Evolutionary conservation across 2,797 vertebrate genomes (phyloP).

Genomic region (Taenioides sp.): DNA sequence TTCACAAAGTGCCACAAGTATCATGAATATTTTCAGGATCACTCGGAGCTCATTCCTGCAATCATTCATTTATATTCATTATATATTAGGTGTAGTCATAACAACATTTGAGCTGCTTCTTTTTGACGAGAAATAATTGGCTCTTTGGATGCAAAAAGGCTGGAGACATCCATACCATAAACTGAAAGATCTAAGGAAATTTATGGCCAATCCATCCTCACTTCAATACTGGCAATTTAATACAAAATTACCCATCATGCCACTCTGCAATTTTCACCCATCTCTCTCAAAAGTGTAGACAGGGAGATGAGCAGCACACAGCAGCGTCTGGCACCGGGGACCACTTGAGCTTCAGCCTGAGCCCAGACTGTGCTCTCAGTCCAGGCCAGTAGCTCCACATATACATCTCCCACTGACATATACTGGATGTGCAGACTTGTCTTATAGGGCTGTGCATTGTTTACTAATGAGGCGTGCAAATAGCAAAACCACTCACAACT

Average conservation of each 20-base stretch:
- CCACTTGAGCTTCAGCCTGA: neutral
- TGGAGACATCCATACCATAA: neutral
- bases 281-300: slow-evolving; percentile 6
- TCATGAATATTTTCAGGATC: too few relatives aligned
- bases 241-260: neutral
- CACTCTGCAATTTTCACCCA: slow-evolving; percentile 1
- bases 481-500: too few relatives aligned
- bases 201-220: too few relatives aligned
- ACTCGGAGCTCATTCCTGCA: too few relatives aligned
- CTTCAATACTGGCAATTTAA: neutral
- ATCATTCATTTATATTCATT: too few relatives aligned
- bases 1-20: too few relatives aligned
- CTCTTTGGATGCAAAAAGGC: neutral
- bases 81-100: too few relatives aligned
- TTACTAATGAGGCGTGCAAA: too few relatives aligned
- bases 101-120: neutral
- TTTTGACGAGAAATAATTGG: neutral
- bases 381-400: neutral
- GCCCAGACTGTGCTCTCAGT: too few relatives aligned
- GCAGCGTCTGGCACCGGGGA: neutral
- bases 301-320: neutral
- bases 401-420: neutral
- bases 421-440: too few relatives aligned
- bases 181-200: too few relatives aligned
- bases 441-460: too few relatives aligned